Percentiles rank a stretch among this genome's conserved stretches.
phyloP scores from a whole-genome alignment of 2,888 invertebrate genomes.

The Eupithecia abbreviata region DNA sequence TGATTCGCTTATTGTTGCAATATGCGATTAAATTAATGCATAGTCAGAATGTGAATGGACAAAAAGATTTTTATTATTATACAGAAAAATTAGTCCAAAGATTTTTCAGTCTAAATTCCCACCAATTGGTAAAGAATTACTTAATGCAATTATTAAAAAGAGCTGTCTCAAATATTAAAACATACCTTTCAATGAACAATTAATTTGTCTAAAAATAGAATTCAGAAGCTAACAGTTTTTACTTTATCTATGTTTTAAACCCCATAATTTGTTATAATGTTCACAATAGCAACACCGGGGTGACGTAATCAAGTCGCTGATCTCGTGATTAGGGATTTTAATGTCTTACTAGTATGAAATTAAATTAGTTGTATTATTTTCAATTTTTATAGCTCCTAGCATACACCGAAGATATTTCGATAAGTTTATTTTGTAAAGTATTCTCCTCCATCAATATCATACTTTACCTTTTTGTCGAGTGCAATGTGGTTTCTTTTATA shows the following conservation, averaged over 20 bases:
- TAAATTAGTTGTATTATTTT: constrained; percentile 84
- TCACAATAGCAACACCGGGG: constrained; percentile 62
- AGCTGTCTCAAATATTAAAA: constrained; percentile 54
- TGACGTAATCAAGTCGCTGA: constrained; percentile 79
- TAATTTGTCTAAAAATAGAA: constrained; percentile 41
- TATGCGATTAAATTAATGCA: constrained; percentile 80
- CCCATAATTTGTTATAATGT: constrained; percentile 39
- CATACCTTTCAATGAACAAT: background rate
- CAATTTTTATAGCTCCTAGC: constrained; percentile 84
- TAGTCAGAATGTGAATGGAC: constrained; percentile 77
- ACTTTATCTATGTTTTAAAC: constrained; percentile 11
- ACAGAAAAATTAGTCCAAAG: constrained; percentile 77
- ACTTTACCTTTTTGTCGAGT: constrained; percentile 60
- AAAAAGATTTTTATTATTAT: constrained; percentile 66
- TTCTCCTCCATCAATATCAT: constrained; percentile 83
- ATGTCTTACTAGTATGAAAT: constrained; percentile 83
- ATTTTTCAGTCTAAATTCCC: constrained; percentile 77
- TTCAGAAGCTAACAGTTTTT: constrained; percentile 1
- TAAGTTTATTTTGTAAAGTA: constrained; percentile 84
- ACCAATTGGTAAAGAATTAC: constrained; percentile 73
- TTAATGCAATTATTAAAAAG: constrained; percentile 61
- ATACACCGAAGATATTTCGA: constrained; percentile 84
- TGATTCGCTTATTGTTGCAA: constrained; percentile 82
- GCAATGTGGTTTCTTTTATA: constrained; percentile 58
- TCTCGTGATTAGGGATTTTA: constrained; percentile 84